Base-by-base conservation (phyloP, 1,140 invertebrate species). In the Dendroctonus ponderosae region DNA sequence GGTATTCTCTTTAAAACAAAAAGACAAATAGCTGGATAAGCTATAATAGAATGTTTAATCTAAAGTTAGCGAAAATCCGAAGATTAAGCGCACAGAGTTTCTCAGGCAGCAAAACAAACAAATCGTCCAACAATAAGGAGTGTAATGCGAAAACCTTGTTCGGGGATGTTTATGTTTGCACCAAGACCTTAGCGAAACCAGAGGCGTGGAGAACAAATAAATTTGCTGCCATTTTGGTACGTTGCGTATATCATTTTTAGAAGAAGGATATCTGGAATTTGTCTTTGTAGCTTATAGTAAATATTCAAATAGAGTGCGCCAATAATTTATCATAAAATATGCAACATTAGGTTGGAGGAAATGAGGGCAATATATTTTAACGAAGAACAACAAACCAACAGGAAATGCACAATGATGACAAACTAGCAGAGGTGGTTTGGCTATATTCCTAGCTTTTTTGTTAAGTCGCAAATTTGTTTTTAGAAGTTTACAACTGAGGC, bases 111-210 rank as follows among this genome's bases (percentile, higher is more conserved):
- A 66, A 66, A 59, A 58, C 64, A 66, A 66, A 66, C 64, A 66
- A 66, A 66, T 66, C 64, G 64, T 40, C 40, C 57, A 60, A 66
- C 64, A 66, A 59, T 66, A 66, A 66, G 64, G 64, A 66, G 57
- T 66, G 56, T 66, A 66, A 66, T 66, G 64, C 56, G 64, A 60
- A 66, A 66, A 66, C 56, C 64, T 66, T 66, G 64, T 66, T 58
- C 64, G 42, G 63, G 57, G 64, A 66, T 66, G 64, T 59, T 66
- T 66, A 66, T 60, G 64, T 66, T 66, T 66, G 64, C 64, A 66
- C 64, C 64, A 39, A 43, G 56, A 60, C 38, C 62, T 65, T 9
- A 39, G 40, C 48, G 12, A 49, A 15, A 15, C 5, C 62, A 63
- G 62, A 44, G 62, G 62, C 62, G 62, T 39, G 2, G 52, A 37